Evolutionary conservation across 2,888 invertebrate genomes (phyloP).

Genomic region (Macropis europaea): DNA sequence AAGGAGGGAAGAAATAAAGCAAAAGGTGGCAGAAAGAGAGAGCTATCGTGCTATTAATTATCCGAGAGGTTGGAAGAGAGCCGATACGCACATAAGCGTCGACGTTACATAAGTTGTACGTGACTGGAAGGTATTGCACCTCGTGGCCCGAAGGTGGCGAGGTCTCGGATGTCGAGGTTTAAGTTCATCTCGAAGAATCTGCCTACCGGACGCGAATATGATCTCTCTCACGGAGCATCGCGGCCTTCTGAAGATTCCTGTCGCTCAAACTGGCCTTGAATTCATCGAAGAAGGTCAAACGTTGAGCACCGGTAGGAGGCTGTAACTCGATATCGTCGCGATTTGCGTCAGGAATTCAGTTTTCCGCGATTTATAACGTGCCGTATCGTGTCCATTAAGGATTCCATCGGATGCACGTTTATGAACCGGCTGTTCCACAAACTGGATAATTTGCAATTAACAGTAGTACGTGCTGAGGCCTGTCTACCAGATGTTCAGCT

Average conservation of each 20-base stretch:
- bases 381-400: background rate
- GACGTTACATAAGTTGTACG: slow-evolving; percentile 43
- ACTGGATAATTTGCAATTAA: background rate
- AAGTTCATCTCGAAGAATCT: slow-evolving; percentile 36
- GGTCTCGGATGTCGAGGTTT: slow-evolving; percentile 30
- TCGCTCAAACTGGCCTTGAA: slow-evolving; percentile 25
- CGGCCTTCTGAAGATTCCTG: slow-evolving; percentile 29
- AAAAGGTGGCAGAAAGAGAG: background rate
- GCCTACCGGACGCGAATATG: slow-evolving; percentile 32
- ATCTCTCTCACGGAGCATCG: slow-evolving; percentile 33
- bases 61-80: slow-evolving; percentile 6
- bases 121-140: slow-evolving; percentile 30
- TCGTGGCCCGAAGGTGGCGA: slow-evolving; percentile 8
- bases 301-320: slow-evolving; percentile 1
- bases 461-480: too few relatives aligned
- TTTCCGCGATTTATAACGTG: slow-evolving; percentile 14
- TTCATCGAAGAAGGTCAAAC: slow-evolving; percentile 34
- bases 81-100: slow-evolving; percentile 22
- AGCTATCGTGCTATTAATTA: slow-evolving; percentile 38
- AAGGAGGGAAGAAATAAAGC: background rate
- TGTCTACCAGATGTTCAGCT: too few relatives aligned
- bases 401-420: background rate
- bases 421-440: background rate
- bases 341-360: background rate
- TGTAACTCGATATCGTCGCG: slow-evolving; percentile 8